Evolutionary conservation across 2,797 vertebrate genomes (phyloP).

Genomic region (Pampus argenteus): DNA sequence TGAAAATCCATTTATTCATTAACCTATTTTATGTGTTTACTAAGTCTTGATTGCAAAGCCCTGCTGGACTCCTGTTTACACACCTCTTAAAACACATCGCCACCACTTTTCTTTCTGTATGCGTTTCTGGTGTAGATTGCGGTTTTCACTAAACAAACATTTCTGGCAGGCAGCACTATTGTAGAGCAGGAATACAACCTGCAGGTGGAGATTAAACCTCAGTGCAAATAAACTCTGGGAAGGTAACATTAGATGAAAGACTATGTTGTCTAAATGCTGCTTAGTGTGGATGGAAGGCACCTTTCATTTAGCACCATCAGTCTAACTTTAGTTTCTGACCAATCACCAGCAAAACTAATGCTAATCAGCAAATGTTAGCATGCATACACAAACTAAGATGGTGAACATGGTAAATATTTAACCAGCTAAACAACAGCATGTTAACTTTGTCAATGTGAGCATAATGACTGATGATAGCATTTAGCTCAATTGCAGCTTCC

Average conservation of each 20-base stretch:
- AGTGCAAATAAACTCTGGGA: background rate
- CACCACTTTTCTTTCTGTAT: background rate
- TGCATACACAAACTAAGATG: background rate
- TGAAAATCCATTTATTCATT: conserved; percentile 22
- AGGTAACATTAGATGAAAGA: background rate
- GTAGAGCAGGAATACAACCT: background rate
- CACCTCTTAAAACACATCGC: background rate
- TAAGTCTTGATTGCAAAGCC: background rate
- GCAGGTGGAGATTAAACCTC: conserved; percentile 4
- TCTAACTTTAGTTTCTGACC: no score
- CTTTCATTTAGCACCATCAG: no score
- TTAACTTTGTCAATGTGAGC: background rate
- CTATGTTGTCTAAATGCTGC: background rate
- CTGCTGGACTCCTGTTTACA: conserved; percentile 19
- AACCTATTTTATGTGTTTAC: conserved; percentile 3
- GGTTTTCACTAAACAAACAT: conserved; percentile 4
- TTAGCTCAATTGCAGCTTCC: background rate
- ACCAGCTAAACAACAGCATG: background rate
- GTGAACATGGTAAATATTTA: background rate
- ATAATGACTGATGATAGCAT: background rate
- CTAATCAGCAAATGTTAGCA: background rate
- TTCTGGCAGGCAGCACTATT: background rate
- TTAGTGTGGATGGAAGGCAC: background rate
- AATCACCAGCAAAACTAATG: no score
- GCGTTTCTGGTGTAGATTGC: background rate